Base-by-base conservation (phyloP, 2,888 invertebrate genomes). In the Eupithecia insigniata region DNA sequence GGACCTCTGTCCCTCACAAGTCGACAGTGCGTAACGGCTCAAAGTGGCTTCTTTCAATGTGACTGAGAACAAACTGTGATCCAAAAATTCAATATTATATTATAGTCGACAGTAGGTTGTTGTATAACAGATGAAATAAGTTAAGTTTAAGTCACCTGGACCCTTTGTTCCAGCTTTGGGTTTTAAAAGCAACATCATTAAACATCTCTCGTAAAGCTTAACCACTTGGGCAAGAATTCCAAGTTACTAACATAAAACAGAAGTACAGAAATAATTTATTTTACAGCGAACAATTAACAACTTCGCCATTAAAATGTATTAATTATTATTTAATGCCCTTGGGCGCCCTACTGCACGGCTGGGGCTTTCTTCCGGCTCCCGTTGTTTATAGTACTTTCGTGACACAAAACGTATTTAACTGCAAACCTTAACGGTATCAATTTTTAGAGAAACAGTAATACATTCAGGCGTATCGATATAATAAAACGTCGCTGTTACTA, bases 401-500 rank as follows among this genome's bases (percentile, higher is more conserved):
- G 58, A 43, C 18, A 30, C 60, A 66, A 66, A 64, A 70, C 5
- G 12, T 55, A 43, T 43, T 30, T 22, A 28, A 28, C 18, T 18
- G 30, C 16, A 28, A 8, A 30, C 6, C 30, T 30, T 60, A 30
- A 30, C 7, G 8, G 28, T 60, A 60, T 60, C 60, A 30, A 60
- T 43, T 61, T 43, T 22, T 60, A 60, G 18, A 60, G 30, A 72
- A 72, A 69, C 60, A 76, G 74, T 60, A 66, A 77, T 77, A 76
- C 70, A 71, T 69, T 70, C 73, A 69, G 61, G 55, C 55, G 55
- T 60, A 67, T 43, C 39, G 60, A 66, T 73, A 76, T 55, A 55
- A 71, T 79, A 79, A 79, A 78, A 69, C 73, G 66, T 66, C 64
- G 58, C 64, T 66, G 67, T 30, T 30, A 12, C 72, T 74, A 75